Base-by-base conservation (phyloP, 1,140 invertebrate genomes). In the Leptinotarsa texana region DNA sequence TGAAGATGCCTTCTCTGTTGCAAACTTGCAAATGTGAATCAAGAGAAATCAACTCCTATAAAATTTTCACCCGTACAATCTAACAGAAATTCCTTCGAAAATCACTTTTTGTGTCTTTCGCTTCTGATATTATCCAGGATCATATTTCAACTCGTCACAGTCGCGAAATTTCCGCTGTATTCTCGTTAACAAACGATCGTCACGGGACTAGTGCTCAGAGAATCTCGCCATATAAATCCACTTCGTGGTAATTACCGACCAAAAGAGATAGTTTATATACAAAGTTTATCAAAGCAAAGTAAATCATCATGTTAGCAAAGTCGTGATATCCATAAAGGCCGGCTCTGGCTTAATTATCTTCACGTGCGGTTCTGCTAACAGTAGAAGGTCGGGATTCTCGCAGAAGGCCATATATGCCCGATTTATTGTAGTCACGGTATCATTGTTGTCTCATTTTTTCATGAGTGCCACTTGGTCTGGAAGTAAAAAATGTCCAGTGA, bases 291-390 rank as follows among this genome's bases (percentile, higher is more conserved):
- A 81, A 81, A 81, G 79, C 74, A 71, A 77, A 77, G 76, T 81
- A 81, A 79, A 81, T 80, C 80, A 78, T 81, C 77, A 78, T 57
- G 69, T 70, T 70, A 51, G 69, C 49, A 73, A 78, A 79, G 78
- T 81, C 80, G 80, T 81, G 80, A 80, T 79, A 79, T 77, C 78
- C 79, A 81, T 81, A 81, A 79, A 80, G 78, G 76, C 76, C 75
- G 75, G 66, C 77, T 81, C 74, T 69, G 76, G 80, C 78, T 81
- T 81, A 81, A 81, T 81, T 81, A 81, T 76, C 63, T 65, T 81
- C 79, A 81, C 80, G 80, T 81, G 78, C 78, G 76, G 79, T 80
- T 80, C 79, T 73, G 76, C 72, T 78, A 80, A 72, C 78, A 78
- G 78, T 69, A 69, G 72, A 67, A 74, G 73, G 66, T n/a, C 49